These are phyloP conservation scores for Pyxicephalus adspersus DNA, from an alignment of 2,113 vertebrate species.

Conservation along the genomic window DNA sequence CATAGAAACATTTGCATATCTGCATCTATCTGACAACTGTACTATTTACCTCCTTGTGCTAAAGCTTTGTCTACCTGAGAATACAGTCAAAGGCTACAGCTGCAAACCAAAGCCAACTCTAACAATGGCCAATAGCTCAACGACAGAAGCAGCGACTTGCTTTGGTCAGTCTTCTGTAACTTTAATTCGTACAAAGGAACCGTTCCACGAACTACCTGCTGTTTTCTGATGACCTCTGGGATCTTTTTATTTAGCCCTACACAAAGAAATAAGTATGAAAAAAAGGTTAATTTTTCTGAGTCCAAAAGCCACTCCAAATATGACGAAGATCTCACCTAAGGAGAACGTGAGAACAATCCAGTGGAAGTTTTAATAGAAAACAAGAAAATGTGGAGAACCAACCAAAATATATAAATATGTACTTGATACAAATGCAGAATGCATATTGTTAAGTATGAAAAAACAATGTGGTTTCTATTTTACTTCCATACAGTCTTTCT, in stretches of 20 bases:
- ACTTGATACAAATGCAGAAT: constrained; percentile 95
- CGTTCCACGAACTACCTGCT: constrained; percentile 97
- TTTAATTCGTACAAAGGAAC: constrained; percentile 98
- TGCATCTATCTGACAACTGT: constrained; percentile 92
- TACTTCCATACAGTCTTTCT: constrained; percentile 72
- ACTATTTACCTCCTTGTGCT: constrained; percentile 97
- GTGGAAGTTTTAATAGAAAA: constrained; percentile 85
- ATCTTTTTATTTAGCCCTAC: constrained; percentile 95
- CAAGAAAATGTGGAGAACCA: constrained; percentile 96
- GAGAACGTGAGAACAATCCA: constrained; percentile 81
- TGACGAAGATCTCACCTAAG: constrained; percentile 81
- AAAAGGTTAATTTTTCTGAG: constrained; percentile 81
- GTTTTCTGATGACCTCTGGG: constrained; percentile 99
- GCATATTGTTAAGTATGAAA: constrained; percentile 86
- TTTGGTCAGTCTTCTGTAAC: constrained; percentile 96
- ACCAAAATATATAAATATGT: constrained; percentile 90
- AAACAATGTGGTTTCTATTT: constrained; percentile 72
- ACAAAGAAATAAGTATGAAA: constrained; percentile 86
- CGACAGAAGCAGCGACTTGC: constrained; percentile 93
- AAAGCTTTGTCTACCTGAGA: constrained; percentile 99
- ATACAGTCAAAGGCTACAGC: constrained; percentile 99
- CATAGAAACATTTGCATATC: constrained; percentile 94
- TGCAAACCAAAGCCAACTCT: constrained; percentile 99
- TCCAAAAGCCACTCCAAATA: constrained; percentile 82
- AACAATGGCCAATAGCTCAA: constrained; percentile 99